Conservation (phyloP, 2,888 invertebrate genomes). For the Drosophila robusta region DNA sequence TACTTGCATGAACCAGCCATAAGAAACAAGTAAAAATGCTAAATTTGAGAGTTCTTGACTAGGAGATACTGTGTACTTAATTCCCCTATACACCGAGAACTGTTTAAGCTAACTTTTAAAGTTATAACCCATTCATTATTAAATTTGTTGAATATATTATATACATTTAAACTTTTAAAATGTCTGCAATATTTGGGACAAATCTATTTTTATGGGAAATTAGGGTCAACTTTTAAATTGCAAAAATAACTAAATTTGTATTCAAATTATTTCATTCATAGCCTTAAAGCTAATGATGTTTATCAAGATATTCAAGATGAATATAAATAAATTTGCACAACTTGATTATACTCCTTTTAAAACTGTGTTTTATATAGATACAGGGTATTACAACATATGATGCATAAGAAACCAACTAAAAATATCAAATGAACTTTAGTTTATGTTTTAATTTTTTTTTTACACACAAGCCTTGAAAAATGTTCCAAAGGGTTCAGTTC, state of each 20-base stretch:
- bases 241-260: too few species aligned
- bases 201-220: too few species aligned
- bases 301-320: background rate
- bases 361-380: background rate
- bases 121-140: too few species aligned
- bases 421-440: background rate
- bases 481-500: background rate
- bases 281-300: too few species aligned
- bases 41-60: constrained; percentile 3
- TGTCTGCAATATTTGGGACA: too few species aligned
- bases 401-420: background rate
- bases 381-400: background rate
- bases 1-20: constrained; percentile 33
- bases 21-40: constrained; percentile 4
- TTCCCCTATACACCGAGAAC: too few species aligned
- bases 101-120: too few species aligned
- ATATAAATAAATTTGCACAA: background rate
- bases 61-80: constrained; percentile 12
- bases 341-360: background rate
- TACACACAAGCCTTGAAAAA: background rate
- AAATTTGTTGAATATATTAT: too few species aligned
- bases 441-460: background rate
- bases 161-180: too few species aligned
- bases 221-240: too few species aligned
- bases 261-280: too few species aligned